Evolutionary conservation across 2,113 vertebrate genomes (phyloP).

Genomic region (Neotragus pygmaeus): DNA sequence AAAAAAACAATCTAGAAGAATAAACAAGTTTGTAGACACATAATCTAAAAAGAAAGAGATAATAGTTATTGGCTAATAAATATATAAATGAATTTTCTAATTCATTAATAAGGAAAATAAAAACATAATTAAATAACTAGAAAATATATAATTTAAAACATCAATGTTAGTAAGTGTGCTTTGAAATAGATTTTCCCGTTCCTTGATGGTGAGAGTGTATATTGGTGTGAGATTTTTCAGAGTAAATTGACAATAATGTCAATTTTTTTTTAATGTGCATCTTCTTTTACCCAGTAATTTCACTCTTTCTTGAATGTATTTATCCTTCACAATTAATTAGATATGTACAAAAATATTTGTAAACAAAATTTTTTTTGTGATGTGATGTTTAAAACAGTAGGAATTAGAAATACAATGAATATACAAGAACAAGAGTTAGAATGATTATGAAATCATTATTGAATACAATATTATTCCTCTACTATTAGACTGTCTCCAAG

Average conservation of each 20-base stretch:
- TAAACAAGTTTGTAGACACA: not conserved
- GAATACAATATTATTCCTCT: not conserved
- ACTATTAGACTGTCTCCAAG: not conserved
- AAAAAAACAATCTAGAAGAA: not conserved
- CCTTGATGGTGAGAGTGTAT: not conserved
- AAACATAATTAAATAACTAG: not conserved
- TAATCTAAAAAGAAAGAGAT: not conserved
- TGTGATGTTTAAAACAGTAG: not conserved
- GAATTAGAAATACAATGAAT: not conserved
- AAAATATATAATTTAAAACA: not conserved
- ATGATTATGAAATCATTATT: not conserved
- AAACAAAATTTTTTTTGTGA: not conserved
- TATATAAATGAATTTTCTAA: not conserved
- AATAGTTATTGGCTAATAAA: not conserved
- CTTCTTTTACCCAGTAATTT: not conserved
- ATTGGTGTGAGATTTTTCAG: not conserved
- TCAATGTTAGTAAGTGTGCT: not conserved
- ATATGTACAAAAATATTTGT: not conserved
- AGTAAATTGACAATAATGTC: not conserved
- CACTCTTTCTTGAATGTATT: not conserved
- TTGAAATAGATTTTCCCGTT: not conserved
- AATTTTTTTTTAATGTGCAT: not conserved
- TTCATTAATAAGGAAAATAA: not conserved
- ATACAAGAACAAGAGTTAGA: not conserved
- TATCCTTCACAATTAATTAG: not conserved